Evolutionary conservation across 2,888 invertebrate genomes (phyloP), one percentile per base, ranked within the genome.

Genomic region (Pardosa pseudoannulata): DNA sequence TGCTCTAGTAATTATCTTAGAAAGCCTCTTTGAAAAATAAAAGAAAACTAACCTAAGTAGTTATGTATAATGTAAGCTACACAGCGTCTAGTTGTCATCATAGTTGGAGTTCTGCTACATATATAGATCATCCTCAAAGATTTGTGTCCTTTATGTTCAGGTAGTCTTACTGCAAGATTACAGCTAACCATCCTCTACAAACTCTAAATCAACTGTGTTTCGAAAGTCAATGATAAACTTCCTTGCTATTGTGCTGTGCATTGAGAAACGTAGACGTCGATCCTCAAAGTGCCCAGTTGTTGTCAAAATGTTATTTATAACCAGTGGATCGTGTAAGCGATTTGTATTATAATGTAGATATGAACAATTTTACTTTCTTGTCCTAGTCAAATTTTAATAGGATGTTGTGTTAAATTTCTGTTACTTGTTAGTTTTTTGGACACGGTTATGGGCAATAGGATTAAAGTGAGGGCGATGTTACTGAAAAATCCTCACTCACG

Each of bases 341-440:
- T 32, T 67, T 67, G n/a, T 67, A 36, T 56, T 16, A 67, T 36
- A 67, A 32, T 32, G 32, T 67, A 67, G 32, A 32, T 32, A 67
- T 31, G 67, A 32, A 19, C 7, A 23, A 16, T 67, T 31, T 67
- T 67, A 65, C 19, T 28, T 28, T 65, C n/a, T 65, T 32, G 32
- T 67, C 19, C 67, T 67, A 67, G 67, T 67, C 32, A 67, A 36
- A 32, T 67, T 67, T 67, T 31, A 16, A 67, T 6, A 67, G 32
- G 9, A 67, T 67, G 23, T 29, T 65, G 65, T 67, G 6, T 19
- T 67, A 67, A 32, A 67, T 16, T 32, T 23, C 3, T 31, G 67
- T 67, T 67, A 7, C 23, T 32, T 67, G 67, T 67, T 67, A 67
- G 5, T 6, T 23, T 67, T 67, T 31, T 7, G 32, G 32, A 67